Evolutionary conservation across 2,797 vertebrate genomes (phyloP).

Genomic region (Chloroceryle inda): DNA sequence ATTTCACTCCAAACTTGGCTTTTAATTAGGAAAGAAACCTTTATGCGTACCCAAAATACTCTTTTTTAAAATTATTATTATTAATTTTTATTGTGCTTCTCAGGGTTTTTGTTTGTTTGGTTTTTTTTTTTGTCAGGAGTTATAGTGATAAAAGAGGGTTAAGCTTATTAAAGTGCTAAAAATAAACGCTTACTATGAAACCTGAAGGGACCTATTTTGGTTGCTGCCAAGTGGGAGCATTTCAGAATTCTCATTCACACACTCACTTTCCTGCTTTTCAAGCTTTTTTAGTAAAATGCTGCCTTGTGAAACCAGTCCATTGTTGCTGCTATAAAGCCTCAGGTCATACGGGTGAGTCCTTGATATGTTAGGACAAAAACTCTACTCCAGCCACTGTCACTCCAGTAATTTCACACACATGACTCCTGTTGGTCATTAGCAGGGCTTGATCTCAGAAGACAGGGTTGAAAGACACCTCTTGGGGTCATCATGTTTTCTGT

Average conservation of each 20-base stretch:
- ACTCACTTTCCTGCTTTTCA: neutral
- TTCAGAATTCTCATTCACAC: neutral
- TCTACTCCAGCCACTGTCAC: neutral
- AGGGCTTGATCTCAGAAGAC: neutral
- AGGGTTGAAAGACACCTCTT: neutral
- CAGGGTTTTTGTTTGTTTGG: conserved; percentile 1
- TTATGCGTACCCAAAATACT: neutral
- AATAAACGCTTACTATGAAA: conserved; percentile 22
- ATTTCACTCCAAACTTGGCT: conserved; percentile 4
- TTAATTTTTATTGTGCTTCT: neutral
- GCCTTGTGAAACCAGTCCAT: neutral
- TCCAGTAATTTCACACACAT: neutral
- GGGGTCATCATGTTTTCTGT: neutral
- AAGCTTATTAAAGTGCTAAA: conserved; percentile 50
- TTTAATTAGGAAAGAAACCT: conserved; percentile 39
- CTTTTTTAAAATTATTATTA: too few species aligned
- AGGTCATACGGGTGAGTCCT: neutral
- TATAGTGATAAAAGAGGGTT: neutral
- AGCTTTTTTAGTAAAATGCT: neutral
- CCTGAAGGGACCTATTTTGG: conserved; percentile 26
- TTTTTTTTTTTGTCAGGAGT: conserved; percentile 37
- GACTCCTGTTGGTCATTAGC: neutral
- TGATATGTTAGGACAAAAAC: neutral
- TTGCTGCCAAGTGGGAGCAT: neutral
- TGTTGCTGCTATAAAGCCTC: neutral